Evolutionary conservation across 2,888 invertebrate genomes (phyloP).

Genomic region (Hofmannophila pseudospretella): DNA sequence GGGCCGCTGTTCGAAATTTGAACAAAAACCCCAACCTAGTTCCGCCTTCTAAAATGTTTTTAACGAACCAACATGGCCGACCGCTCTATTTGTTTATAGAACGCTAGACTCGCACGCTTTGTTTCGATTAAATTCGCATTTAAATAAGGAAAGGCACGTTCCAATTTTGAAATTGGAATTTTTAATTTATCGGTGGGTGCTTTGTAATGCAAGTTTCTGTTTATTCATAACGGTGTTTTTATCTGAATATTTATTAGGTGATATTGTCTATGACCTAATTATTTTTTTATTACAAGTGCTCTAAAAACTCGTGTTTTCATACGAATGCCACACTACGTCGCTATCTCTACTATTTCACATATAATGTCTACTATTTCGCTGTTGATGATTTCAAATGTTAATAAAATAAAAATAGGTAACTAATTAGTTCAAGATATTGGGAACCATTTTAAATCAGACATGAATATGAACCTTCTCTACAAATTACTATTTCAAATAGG

Average conservation of each 20-base stretch:
- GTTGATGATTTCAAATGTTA: too few species aligned
- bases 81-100: conserved; percentile 64
- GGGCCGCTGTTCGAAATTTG: conserved; percentile 68
- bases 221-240: conserved; percentile 7
- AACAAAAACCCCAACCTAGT: conserved; percentile 74
- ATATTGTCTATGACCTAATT: background rate
- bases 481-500: too few species aligned
- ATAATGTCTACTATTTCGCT: too few species aligned
- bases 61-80: conserved; percentile 71
- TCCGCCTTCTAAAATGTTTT: conserved; percentile 77
- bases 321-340: too few species aligned
- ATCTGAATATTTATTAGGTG: conserved; percentile 3
- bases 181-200: conserved; percentile 24
- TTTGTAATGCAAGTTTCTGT: conserved; percentile 16
- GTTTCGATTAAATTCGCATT: conserved; percentile 35
- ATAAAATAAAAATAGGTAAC: too few species aligned
- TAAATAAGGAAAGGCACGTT: conserved; percentile 29
- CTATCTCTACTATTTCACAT: too few species aligned
- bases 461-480: too few species aligned
- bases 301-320: too few species aligned
- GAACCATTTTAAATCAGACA: too few species aligned
- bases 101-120: conserved; percentile 42
- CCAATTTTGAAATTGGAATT: conserved; percentile 27
- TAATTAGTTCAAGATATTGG: too few species aligned
- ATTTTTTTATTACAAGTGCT: too few species aligned